Conservation (phyloP, 2,113 vertebrate species). For the Nothobranchius kuhntae region DNA sequence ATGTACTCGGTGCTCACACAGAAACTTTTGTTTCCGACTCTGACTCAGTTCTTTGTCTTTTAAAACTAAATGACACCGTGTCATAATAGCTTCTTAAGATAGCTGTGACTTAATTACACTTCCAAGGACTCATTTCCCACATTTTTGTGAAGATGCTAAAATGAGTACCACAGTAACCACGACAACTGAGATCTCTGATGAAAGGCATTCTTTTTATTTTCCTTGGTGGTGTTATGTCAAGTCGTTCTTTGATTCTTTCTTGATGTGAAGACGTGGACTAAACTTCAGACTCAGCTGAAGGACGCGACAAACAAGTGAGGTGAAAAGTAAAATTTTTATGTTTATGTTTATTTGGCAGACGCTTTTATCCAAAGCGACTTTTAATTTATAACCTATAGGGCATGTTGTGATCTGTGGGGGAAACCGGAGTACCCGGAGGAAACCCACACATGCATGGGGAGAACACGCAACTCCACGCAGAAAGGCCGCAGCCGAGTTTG, state of each 20-base stretch:
- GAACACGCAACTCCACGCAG: too few relatives aligned
- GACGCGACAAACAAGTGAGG: not conserved
- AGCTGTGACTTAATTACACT: slow-evolving; percentile 9
- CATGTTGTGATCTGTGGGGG: too few relatives aligned
- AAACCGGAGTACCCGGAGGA: too few relatives aligned
- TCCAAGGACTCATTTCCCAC: slow-evolving; percentile 23
- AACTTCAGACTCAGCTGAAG: not conserved
- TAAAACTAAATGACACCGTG: not conserved
- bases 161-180: slow-evolving; percentile 16
- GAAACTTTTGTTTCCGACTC: not conserved
- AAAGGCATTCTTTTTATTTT: not conserved
- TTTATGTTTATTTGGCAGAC: too few relatives aligned
- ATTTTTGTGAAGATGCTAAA: slow-evolving; percentile 21
- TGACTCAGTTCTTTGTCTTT: not conserved
- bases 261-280: not conserved
- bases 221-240: not conserved
- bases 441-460: too few relatives aligned
- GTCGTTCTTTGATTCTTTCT: not conserved
- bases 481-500: too few relatives aligned
- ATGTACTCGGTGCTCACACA: too few relatives aligned
- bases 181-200: slow-evolving; percentile 1
- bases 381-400: too few relatives aligned
- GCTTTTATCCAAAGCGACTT: too few relatives aligned
- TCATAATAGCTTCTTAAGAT: slow-evolving; percentile 5
- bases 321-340: too few relatives aligned